A percentile compares a stretch with the other conserved stretches of the same genome.
These are phyloP conservation scores for Ephestia elutella DNA, from an alignment of 1,140 invertebrate species.

Conservation along the genomic window DNA sequence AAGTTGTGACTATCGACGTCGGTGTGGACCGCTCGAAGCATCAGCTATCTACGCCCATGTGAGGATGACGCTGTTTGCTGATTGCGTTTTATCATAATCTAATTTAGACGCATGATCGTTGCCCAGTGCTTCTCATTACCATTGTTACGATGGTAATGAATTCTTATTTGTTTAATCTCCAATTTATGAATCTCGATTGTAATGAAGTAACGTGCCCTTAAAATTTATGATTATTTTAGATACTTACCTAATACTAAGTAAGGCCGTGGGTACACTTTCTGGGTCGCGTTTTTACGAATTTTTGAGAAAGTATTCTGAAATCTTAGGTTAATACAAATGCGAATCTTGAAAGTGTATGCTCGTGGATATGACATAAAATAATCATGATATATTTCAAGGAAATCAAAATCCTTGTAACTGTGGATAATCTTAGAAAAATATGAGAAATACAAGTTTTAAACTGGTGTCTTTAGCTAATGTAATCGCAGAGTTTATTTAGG, in stretches of 20 bases:
- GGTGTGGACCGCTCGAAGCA: conserved; percentile 63
- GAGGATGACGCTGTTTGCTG: conserved; percentile 20
- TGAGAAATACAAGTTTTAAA: not conserved
- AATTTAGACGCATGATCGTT: not conserved
- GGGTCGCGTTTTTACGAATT: not conserved
- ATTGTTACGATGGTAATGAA: not conserved
- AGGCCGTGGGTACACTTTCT: not conserved
- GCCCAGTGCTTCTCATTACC: not conserved
- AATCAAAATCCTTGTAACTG: not conserved
- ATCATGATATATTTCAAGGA: not conserved
- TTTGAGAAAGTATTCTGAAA: not conserved
- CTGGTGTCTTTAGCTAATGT: not conserved
- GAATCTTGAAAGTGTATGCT: not conserved
- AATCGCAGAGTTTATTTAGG: not conserved
- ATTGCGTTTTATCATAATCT: not conserved
- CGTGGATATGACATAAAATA: not conserved
- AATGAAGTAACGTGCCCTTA: conserved; percentile 38
- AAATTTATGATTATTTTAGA: conserved; percentile 22
- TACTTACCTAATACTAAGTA: conserved; percentile 6
- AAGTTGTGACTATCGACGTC: conserved; percentile 62
- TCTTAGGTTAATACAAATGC: not conserved
- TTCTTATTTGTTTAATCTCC: conserved; percentile 20
- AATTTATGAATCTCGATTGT: conserved; percentile 27
- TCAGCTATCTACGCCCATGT: conserved; percentile 72
- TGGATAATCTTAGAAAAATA: not conserved